A percentile compares a stretch with the other conserved stretches of the same genome.
Evolutionary conservation across 2,888 invertebrate species (phyloP).

Genomic region (Arge pagana): DNA sequence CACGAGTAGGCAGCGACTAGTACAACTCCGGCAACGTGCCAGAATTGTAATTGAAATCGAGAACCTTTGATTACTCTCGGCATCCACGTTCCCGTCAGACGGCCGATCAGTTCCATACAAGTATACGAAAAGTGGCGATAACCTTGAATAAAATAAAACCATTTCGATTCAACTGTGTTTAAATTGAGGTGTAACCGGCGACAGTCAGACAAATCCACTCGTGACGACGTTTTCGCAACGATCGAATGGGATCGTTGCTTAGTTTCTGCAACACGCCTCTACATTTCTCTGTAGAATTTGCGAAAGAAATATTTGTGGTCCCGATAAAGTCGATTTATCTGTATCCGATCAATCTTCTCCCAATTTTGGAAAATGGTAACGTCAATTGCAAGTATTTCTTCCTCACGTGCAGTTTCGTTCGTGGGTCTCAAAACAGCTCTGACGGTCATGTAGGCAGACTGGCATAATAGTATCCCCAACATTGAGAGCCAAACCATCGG

Average conservation of each 20-base stretch:
- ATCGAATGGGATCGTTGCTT: too few species aligned
- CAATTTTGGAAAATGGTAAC: too few species aligned
- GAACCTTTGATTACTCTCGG: slow-evolving; percentile 34
- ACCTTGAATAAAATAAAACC: slow-evolving; percentile 30
- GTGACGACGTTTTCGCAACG: too few species aligned
- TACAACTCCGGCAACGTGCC: slow-evolving; percentile 47
- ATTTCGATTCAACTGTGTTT: too few species aligned
- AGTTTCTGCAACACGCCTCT: too few species aligned
- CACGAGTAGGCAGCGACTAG: slow-evolving; percentile 48
- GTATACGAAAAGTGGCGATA: slow-evolving; percentile 40
- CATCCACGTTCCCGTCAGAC: slow-evolving; percentile 40
- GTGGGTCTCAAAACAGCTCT: slow-evolving; percentile 40
- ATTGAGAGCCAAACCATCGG: slow-evolving; percentile 40
- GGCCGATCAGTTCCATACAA: slow-evolving; percentile 42
- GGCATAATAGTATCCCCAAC: slow-evolving; percentile 29
- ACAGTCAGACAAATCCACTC: too few species aligned
- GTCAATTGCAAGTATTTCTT: background rate
- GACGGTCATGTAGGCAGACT: slow-evolving; percentile 36
- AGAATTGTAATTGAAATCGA: slow-evolving; percentile 43
- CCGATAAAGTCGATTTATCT: too few species aligned
- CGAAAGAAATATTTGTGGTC: too few species aligned
- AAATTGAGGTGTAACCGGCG: too few species aligned
- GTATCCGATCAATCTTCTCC: too few species aligned
- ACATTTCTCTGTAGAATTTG: too few species aligned
- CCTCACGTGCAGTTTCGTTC: slow-evolving; percentile 39